phyloP scores from a whole-genome alignment of 2,113 vertebrate species.

The Psophia crepitans region DNA sequence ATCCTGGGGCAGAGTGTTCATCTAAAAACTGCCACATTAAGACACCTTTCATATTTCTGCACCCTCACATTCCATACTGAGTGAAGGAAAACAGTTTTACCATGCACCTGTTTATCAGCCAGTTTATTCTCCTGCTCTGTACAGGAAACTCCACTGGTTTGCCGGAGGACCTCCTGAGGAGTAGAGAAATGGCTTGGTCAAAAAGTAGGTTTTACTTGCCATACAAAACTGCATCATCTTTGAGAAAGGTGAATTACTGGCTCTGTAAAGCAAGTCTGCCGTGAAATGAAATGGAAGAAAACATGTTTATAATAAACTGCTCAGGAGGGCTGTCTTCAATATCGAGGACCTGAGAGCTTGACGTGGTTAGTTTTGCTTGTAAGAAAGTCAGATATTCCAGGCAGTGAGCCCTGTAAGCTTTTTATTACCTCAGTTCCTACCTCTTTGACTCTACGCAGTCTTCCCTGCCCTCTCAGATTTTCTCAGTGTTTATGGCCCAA shows the following conservation, averaged over 20 bases:
- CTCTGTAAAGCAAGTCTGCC: neutral
- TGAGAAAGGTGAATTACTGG: neutral
- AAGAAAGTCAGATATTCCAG: neutral
- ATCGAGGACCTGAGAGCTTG: neutral
- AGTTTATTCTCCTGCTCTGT: neutral
- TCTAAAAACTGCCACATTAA: neutral
- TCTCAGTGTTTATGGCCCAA: neutral
- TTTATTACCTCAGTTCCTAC: neutral
- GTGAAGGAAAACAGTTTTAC: neutral
- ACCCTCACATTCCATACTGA: neutral
- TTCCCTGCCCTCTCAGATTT: neutral
- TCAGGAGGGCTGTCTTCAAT: neutral
- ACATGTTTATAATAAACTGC: neutral
- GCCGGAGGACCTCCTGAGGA: neutral
- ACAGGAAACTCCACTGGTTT: neutral
- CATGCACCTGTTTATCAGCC: neutral
- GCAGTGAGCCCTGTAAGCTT: neutral
- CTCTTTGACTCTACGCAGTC: neutral
- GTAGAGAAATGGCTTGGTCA: neutral
- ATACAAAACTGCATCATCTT: neutral
- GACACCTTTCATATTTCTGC: neutral
- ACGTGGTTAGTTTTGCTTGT: neutral
- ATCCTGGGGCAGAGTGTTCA: neutral
- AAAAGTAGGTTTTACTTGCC: neutral
- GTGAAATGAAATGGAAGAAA: neutral